These are phyloP conservation scores for Anguilla marmorata DNA, from an alignment of 2,797 vertebrate genomes.

Conservation along the genomic window DNA sequence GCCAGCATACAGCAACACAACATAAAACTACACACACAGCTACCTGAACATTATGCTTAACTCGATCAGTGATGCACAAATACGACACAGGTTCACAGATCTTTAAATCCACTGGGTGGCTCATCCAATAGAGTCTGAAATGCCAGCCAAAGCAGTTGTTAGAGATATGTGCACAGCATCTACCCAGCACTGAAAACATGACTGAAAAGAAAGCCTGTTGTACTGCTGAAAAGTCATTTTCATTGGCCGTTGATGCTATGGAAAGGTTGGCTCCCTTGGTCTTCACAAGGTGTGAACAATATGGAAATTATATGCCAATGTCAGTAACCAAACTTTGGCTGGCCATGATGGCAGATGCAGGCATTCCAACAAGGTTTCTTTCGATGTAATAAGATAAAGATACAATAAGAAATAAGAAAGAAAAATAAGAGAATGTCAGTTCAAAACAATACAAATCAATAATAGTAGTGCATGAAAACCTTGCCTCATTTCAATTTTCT, in stretches of 20 bases:
- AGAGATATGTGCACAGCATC: neutral
- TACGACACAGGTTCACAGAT: neutral
- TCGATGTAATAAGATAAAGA: too few species aligned
- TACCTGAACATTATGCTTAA: neutral
- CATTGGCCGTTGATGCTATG: neutral
- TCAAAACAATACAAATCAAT: too few species aligned
- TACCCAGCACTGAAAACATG: neutral
- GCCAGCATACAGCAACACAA: constrained; percentile 16
- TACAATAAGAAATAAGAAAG: too few species aligned
- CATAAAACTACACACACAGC: neutral
- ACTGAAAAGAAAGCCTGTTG: neutral
- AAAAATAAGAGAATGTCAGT: too few species aligned
- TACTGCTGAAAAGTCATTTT: neutral
- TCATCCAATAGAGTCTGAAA: neutral
- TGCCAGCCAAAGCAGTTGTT: neutral
- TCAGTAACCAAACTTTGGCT: too few species aligned
- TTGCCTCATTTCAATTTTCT: too few species aligned
- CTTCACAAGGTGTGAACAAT: neutral
- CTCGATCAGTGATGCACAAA: neutral
- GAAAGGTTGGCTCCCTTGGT: neutral
- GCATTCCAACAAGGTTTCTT: too few species aligned
- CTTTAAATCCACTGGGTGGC: neutral
- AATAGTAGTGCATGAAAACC: too few species aligned
- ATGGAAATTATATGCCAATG: too few species aligned
- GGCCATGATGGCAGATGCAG: too few species aligned